Conservation (phyloP, 2,797 vertebrate species). For the Urocyon cinereoargenteus region DNA sequence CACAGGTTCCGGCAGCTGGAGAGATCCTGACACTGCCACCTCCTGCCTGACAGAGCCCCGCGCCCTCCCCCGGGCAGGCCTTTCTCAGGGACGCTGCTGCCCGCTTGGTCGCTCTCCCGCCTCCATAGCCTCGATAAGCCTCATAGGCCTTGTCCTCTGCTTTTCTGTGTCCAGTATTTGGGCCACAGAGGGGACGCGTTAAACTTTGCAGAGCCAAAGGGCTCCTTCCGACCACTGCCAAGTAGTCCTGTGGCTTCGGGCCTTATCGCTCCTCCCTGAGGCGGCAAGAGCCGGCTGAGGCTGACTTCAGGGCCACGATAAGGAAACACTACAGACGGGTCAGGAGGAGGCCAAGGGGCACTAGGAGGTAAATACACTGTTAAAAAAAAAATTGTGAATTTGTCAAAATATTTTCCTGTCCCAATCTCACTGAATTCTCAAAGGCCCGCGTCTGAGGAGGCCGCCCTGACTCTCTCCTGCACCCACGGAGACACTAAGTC, state of each 20-base stretch:
- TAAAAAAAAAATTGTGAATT: neutral
- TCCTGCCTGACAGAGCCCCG: neutral
- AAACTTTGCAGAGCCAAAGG: neutral
- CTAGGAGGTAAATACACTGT: neutral
- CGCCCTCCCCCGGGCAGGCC: too few species aligned
- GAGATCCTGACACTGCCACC: neutral
- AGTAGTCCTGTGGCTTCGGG: neutral
- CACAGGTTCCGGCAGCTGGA: neutral
- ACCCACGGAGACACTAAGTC: neutral
- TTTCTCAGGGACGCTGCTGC: neutral
- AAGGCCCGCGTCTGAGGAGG: too few species aligned
- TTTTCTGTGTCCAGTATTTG: neutral
- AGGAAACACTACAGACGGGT: neutral
- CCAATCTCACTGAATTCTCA: neutral
- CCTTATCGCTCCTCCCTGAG: neutral
- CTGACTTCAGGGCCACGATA: neutral
- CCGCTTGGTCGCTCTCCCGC: neutral
- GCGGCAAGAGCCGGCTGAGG: neutral
- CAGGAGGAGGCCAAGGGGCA: neutral
- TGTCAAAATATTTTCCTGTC: neutral
- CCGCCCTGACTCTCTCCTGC: neutral
- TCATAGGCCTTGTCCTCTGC: neutral
- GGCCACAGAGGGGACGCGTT: neutral
- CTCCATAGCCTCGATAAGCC: neutral
- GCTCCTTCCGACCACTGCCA: neutral